Evolutionary conservation across 2,113 vertebrate species (phyloP).

Genomic region (Vireo altiloquus): DNA sequence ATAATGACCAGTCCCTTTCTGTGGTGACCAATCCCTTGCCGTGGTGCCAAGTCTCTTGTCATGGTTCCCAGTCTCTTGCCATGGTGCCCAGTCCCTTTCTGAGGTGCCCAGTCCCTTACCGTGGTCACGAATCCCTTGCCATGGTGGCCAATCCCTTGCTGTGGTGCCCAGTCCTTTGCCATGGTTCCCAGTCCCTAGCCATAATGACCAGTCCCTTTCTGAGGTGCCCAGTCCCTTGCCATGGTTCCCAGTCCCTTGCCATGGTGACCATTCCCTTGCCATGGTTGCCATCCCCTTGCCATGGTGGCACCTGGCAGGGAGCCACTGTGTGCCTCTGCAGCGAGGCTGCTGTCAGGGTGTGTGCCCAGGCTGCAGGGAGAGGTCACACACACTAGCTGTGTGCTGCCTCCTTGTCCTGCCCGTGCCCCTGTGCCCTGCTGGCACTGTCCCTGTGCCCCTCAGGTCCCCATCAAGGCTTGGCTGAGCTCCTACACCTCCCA

Average conservation of each 20-base stretch:
- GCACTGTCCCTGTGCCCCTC: background rate
- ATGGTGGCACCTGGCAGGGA: background rate
- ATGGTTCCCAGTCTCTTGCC: fast-evolving
- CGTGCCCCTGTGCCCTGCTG: background rate
- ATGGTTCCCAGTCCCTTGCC: fast-evolving
- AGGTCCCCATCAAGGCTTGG: constrained; percentile 84
- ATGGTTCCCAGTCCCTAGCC: fast-evolving
- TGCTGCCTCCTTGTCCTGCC: background rate
- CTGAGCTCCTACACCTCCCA: constrained; percentile 65
- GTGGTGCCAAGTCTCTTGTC: no score
- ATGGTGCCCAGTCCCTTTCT: background rate
- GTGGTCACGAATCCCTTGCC: background rate
- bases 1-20: no score
- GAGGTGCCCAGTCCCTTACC: fast-evolving
- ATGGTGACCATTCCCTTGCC: fast-evolving
- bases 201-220: fast-evolving
- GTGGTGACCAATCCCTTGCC: no score
- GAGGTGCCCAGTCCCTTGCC: no score
- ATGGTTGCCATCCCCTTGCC: fast-evolving
- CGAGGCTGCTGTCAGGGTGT: fast-evolving
- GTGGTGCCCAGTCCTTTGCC: background rate
- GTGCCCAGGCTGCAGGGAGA: background rate
- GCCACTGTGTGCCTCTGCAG: background rate
- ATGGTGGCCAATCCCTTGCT: no score
- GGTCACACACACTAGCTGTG: background rate